Evolutionary conservation across 2,888 invertebrate species (phyloP), one percentile per base, ranked within the genome.

Genomic region (Philereme transversata): DNA sequence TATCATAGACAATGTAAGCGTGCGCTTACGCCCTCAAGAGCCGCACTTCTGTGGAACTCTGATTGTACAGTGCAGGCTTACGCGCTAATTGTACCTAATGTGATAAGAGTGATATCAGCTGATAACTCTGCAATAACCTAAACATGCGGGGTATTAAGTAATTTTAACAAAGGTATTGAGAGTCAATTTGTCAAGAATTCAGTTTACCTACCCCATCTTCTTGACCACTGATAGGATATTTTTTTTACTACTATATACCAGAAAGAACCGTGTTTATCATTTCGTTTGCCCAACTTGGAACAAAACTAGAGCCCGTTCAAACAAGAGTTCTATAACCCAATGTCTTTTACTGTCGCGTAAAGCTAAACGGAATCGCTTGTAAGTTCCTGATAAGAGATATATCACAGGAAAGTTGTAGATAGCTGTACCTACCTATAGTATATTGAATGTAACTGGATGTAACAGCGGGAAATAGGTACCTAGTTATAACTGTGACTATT

Each of bases 401-500:
- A 51, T 51, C 56, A 60, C 46, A 57, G 22, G 22, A 22, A 22
- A 22, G 38, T 54, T 35, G 57, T 33, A 35, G 50, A 47, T 48
- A 50, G 38, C 49, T 53, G 56, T 51, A 43, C 8, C 53, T 51
- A 54, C 59, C 5, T 43, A 43, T 22, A 22, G 22, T 3, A 3
- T 8, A 57, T 65, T 45, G 57, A 58, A 57, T 62, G 65, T 64
- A 67, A 66, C 68, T 54, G 61, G 44, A 61, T 56, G 65, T 61
- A 65, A 66, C 57, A 61, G 61, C 60, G 63, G 64, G 57, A 62
- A 55, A 56, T 59, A 52, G 53, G n/a, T n/a, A n/a, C n/a, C 60
- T 68, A 55, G 6, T 8, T 6, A 8, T 65, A 66, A 68, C 69
- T 60, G 69, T 59, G 41, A 56, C 62, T 62, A 69, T 69, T 69